Evolutionary conservation across 2,888 invertebrate genomes (phyloP), one percentile per base, ranked within the genome.

Genomic region (Sturmia bella): DNA sequence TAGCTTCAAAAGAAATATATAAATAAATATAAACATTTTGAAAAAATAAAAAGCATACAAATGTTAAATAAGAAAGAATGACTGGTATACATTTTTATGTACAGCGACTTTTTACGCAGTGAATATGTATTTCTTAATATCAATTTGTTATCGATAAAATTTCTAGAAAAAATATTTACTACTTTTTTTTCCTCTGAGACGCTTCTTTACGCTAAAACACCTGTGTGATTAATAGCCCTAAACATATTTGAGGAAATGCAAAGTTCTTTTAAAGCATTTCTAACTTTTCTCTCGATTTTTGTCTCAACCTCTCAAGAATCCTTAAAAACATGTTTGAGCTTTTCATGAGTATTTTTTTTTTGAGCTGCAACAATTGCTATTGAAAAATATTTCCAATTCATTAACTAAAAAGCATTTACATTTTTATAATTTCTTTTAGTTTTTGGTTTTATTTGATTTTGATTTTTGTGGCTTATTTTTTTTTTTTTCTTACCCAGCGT

Each of bases 391-490:
- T 74, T 74, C 74, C 74, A 74, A 74, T 74, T 74, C 74, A 74
- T 74, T 74, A 74, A 66, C 41, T 57, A 27, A 66, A 73, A 74
- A 74, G 64, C 64, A 56, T 74, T 73, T 61, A 24, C 17, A 54
- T 15, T 41, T 70, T 59, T 52, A 6, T 12, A 27, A 59, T 50
- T 64, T 63, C 48, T 64, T 41, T 12, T 43, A 59, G 11, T 24
- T 32, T 32, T 32, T 32, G 11, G 12, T 45, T 61, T 52, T 43
- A 73, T 21, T 63, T 50, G 19, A 50, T 64, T 63, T 21, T 43
- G 32, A 32, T 61, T 52, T 45, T 41, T 61, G 41, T 41, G 39
- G 50, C 48, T 13, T 59, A 17, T 59, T 15, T 15, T 27, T 0
- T 19, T 59, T 59, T 43, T 63, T 45, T 48, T 32, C 39, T 56